Percentiles rank a stretch among this genome's conserved stretches.
phyloP scores from a whole-genome alignment of 2,797 vertebrate genomes.

The Takifugu ocellatus region DNA sequence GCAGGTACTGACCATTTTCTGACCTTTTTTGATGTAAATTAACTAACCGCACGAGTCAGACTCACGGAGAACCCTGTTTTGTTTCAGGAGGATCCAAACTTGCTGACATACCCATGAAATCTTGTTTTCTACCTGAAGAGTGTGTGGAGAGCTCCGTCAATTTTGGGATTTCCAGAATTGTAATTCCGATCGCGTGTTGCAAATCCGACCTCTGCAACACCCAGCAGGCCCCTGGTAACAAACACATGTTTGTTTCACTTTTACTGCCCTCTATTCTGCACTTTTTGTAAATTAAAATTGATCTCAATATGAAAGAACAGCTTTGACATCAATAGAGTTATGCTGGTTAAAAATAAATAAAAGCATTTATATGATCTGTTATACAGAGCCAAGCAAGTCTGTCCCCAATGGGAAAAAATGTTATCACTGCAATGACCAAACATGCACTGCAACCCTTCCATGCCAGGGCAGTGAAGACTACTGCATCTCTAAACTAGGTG shows the following conservation, averaged over 20 bases:
- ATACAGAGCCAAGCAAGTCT: conserved; percentile 5
- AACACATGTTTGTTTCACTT: background rate
- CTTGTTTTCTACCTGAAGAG: background rate
- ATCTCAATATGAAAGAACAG: background rate
- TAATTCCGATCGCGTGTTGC: background rate
- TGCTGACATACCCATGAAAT: background rate
- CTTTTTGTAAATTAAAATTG: no score
- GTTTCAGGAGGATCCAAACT: background rate
- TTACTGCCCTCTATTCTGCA: background rate
- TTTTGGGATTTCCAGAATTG: background rate
- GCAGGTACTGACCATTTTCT: background rate
- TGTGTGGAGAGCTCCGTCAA: background rate
- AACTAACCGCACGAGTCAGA: background rate
- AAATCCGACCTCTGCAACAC: background rate
- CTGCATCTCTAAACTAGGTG: conserved; percentile 50
- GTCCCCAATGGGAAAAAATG: conserved; percentile 52
- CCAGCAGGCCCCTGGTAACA: background rate
- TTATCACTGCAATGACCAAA: conserved; percentile 21
- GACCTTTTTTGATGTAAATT: background rate
- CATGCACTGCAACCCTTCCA: conserved; percentile 12
- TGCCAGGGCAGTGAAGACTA: conserved; percentile 45
- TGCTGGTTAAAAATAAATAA: background rate
- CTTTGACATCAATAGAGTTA: no score
- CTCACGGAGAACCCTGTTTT: background rate
- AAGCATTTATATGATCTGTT: background rate